phyloP scores from a whole-genome alignment of 1,140 invertebrate genomes.

The Solen grandis region DNA sequence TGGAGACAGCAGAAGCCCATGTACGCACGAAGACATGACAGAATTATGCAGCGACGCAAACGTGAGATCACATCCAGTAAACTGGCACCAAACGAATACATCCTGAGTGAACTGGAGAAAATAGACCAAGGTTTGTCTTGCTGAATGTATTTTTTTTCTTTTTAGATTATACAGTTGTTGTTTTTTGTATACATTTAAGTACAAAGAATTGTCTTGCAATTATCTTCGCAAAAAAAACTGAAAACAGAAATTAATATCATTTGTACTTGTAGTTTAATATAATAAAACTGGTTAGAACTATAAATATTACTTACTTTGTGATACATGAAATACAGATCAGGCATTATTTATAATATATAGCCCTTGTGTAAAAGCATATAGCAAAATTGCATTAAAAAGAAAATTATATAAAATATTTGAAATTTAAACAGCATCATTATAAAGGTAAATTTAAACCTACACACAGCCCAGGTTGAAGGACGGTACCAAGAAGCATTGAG shows the following conservation, averaged over 20 bases:
- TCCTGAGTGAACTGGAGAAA: slow-evolving; percentile 76
- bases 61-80: slow-evolving; percentile 53
- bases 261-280: too few species aligned
- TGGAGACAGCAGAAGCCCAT: slow-evolving; percentile 81
- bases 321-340: too few species aligned
- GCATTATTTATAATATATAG: too few species aligned
- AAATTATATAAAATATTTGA: too few species aligned
- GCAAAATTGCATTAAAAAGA: too few species aligned
- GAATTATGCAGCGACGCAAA: slow-evolving; percentile 56
- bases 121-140: slow-evolving; percentile 76
- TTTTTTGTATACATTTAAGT: background rate
- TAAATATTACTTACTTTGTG: too few species aligned
- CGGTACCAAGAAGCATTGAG: slow-evolving; percentile 73
- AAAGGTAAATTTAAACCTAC: too few species aligned
- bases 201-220: background rate
- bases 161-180: background rate
- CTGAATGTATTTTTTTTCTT: background rate
- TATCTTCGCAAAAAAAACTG: too few species aligned
- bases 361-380: too few species aligned
- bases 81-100: slow-evolving; percentile 72
- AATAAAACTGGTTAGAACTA: too few species aligned
- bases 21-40: slow-evolving; percentile 77
- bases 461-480: slow-evolving; percentile 75
- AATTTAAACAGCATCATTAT: too few species aligned
- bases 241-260: too few species aligned